These are phyloP conservation scores for Marasmarcha lunaedactyla DNA, from an alignment of 2,888 invertebrate species.

Conservation along the genomic window DNA sequence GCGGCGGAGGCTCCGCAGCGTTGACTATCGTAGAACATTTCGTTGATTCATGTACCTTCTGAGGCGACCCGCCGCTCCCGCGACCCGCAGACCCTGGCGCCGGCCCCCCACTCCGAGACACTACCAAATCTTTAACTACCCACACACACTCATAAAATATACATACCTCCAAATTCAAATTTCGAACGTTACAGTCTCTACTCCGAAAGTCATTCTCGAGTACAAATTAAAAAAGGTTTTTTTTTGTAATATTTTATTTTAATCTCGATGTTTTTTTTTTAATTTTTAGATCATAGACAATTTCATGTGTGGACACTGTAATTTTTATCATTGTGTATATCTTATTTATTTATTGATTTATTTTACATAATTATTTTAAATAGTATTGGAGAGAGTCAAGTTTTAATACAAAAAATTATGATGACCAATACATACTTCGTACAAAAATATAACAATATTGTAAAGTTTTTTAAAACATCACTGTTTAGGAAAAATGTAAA, in stretches of 20 bases:
- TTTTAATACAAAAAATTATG: not conserved
- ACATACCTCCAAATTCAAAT: conserved; percentile 21
- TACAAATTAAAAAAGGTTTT: conserved; percentile 65
- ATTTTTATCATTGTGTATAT: conserved; percentile 1
- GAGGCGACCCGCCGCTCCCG: conserved; percentile 40
- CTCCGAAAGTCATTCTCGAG: conserved; percentile 39
- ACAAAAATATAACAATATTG: conserved; percentile 1
- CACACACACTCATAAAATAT: conserved; percentile 15
- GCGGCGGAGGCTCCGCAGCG: conserved; percentile 28
- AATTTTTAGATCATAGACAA: not conserved
- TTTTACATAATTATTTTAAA: not conserved
- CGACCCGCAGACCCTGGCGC: conserved; percentile 20
- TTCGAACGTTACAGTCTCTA: conserved; percentile 25
- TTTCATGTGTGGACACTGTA: conserved; percentile 2
- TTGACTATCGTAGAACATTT: conserved; percentile 56
- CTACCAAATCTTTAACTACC: conserved; percentile 14
- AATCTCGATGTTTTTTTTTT: conserved; percentile 19
- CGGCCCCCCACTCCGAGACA: conserved; percentile 23
- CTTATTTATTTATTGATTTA: not conserved
- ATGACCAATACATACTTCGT: conserved; percentile 1
- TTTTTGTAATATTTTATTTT: conserved; percentile 32
- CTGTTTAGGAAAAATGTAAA: not conserved
- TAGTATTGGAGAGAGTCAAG: not conserved
- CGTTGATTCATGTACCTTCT: conserved; percentile 56
- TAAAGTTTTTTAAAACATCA: not conserved